phyloP scores from a whole-genome alignment of 2,797 vertebrate species.

The Gephyroberyx darwinii region DNA sequence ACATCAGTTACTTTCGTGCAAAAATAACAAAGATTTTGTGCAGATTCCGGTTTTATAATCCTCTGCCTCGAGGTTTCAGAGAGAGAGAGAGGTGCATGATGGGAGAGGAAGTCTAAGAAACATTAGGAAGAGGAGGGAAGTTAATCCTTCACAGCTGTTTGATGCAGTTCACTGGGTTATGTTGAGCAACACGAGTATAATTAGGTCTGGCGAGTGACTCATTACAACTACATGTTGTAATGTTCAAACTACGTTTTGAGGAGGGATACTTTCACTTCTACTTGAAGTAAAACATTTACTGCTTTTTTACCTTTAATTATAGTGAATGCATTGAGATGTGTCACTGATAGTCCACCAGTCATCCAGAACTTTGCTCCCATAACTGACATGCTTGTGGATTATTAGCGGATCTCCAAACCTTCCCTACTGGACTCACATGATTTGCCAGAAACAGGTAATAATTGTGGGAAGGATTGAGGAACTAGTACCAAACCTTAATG shows the following conservation, averaged over 20 bases:
- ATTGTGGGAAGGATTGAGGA: not conserved
- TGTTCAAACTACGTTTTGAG: conserved; percentile 1
- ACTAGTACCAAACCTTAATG: not conserved
- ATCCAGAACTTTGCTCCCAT: not conserved
- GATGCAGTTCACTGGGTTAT: not conserved
- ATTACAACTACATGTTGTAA: not conserved
- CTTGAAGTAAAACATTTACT: not conserved
- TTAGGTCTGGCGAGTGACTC: not conserved
- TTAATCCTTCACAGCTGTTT: not conserved
- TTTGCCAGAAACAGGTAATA: not conserved
- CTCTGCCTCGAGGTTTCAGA: conserved; percentile 36
- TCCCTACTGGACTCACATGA: too few relatives aligned
- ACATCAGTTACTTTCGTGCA: too few relatives aligned
- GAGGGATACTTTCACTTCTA: not conserved
- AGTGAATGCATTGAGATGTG: too few relatives aligned
- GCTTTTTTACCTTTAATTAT: not conserved
- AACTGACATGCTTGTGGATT: not conserved
- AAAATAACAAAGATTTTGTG: too few relatives aligned
- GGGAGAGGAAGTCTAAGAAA: not conserved
- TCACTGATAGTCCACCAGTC: not conserved
- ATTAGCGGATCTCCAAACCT: not conserved
- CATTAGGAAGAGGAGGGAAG: conserved; percentile 5
- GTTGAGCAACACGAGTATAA: not conserved
- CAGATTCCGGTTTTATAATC: not conserved
- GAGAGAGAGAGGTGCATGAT: conserved; percentile 4